Base-by-base conservation (phyloP, 2,113 vertebrate species). In the Tachysurus fulvidraco region DNA sequence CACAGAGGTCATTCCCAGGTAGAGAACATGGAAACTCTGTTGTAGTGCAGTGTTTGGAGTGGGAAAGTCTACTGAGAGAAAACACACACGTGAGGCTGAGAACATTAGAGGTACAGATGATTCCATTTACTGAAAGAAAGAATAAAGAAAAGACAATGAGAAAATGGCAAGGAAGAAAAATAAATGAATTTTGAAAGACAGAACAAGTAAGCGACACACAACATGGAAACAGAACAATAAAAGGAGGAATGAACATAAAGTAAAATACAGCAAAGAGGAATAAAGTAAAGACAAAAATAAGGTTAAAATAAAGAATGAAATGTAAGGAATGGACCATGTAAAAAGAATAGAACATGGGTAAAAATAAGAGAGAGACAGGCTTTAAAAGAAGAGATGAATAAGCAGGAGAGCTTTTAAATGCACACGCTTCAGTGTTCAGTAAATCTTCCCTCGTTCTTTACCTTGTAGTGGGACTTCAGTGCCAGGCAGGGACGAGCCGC, bases 41-140 rank as follows among this genome's bases (percentile, higher is more conserved):
- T 99, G 97, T 93, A 97, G 89, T 93, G 99, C 98, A 0, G 96
- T 98, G 97, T 99, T 99, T 96, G 98, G 97, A 92, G 97, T 97
- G 89, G 98, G 98, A 90, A 99, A 99, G 95, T 99, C 98, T 97
- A 96, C 95, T 92, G 90, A 94, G 90, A 91, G 87, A 85, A 44
- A 30, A 67, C n/a, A 86, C 87, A 73, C 12, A 60, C 60, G 83
- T 54, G 79, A 65, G n/a, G 28, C 57, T 81, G 54, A 81, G 28
- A 19, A 23, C 28, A 80, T 59, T 36, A 85, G 5, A 65, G 16
- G 41, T 10, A 28, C 9, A 52, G 13, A 64, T 46, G 50, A 28
- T 19, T 41, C 36, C 7, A 13, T 78, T 64, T 59, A 86, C 19
- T 19, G 46, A 78, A 69, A 62, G 55, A 55, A 55, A 28, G 28